These are phyloP conservation scores for Odocoileus hemionus DNA, from an alignment of 2,113 vertebrate genomes.

Conservation along the genomic window DNA sequence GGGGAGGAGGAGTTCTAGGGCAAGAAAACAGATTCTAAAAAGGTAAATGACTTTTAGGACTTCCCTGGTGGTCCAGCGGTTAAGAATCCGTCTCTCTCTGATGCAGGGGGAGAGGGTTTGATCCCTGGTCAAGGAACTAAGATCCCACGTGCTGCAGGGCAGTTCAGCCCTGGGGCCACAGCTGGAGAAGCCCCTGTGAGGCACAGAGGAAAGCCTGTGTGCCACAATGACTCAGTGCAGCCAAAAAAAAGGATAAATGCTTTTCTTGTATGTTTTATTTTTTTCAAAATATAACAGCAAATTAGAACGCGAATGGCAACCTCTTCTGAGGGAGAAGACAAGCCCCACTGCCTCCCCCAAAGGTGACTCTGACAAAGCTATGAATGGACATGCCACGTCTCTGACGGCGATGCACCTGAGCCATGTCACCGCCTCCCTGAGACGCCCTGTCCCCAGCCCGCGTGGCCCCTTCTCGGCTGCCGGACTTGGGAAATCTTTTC, in stretches of 20 bases:
- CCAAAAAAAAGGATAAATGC: neutral
- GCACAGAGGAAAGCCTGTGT: neutral
- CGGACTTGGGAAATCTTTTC: neutral
- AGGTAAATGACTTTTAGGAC: neutral
- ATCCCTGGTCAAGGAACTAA: neutral
- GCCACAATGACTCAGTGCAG: neutral
- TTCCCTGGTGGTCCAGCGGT: neutral
- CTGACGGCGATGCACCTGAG: constrained; percentile 72
- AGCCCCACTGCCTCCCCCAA: neutral
- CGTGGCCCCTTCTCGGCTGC: neutral
- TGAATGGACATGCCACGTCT: constrained; percentile 76
- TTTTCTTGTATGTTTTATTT: constrained; percentile 35
- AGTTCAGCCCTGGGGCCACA: neutral
- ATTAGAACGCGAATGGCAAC: constrained; percentile 76
- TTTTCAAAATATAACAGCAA: constrained; percentile 67
- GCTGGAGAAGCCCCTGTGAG: neutral
- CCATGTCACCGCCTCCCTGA: constrained; percentile 34
- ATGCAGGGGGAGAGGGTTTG: neutral
- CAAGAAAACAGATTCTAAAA: constrained; percentile 64
- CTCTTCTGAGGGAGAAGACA: constrained; percentile 50
- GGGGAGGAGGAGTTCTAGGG: neutral
- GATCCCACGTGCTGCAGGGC: neutral
- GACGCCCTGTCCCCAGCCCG: neutral
- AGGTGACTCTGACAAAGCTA: constrained; percentile 44
- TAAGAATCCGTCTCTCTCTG: neutral